phyloP scores from a whole-genome alignment of 2,113 vertebrate species.

The Castor canadensis region DNA sequence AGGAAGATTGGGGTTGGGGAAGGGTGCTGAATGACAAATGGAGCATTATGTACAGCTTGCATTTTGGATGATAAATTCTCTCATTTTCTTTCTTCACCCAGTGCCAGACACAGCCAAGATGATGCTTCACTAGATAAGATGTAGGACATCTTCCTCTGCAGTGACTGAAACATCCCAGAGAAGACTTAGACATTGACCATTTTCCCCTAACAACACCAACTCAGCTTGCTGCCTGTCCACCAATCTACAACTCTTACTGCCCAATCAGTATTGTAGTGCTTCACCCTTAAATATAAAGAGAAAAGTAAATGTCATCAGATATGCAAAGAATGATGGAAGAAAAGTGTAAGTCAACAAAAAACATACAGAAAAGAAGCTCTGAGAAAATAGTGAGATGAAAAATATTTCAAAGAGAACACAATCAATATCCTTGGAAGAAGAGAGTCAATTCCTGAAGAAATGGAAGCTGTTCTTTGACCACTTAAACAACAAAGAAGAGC shows the following conservation, averaged over 20 bases:
- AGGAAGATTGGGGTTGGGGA: neutral
- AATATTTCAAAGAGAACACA: neutral
- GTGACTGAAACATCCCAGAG: neutral
- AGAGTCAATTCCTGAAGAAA: neutral
- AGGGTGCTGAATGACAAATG: accelerated
- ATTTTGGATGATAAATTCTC: too few species aligned
- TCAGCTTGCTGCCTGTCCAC: neutral
- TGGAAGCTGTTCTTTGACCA: neutral
- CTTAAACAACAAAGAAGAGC: neutral
- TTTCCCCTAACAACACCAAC: neutral
- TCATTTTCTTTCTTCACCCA: neutral
- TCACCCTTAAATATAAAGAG: neutral
- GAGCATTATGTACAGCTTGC: neutral
- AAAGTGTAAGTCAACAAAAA: neutral
- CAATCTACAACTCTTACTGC: neutral
- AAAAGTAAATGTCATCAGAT: neutral
- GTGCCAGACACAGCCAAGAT: neutral
- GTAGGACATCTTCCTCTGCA: neutral
- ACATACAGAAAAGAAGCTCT: neutral
- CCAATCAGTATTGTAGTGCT: neutral
- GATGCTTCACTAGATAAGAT: neutral
- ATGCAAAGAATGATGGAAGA: neutral
- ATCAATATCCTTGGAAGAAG: neutral
- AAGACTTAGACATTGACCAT: neutral
- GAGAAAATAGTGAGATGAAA: neutral